phyloP scores from a whole-genome alignment of 1,140 invertebrate species.

The Episyrphus balteatus region DNA sequence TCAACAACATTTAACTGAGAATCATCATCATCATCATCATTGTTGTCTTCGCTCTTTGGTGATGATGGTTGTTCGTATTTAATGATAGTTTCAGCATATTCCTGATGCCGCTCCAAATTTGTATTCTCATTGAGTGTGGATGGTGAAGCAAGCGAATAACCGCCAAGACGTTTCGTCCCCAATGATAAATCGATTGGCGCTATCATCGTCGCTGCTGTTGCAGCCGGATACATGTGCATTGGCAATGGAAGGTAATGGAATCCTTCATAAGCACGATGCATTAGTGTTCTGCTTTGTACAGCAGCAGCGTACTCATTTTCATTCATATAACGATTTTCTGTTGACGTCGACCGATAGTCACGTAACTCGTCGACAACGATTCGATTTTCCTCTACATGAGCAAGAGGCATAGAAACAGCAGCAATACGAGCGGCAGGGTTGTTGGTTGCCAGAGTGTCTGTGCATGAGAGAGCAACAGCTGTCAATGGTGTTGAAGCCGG shows the following conservation, averaged over 20 bases:
- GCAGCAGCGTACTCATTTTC: neutral
- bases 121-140: neutral
- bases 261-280: too few relatives aligned
- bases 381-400: neutral
- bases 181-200: constrained; percentile 30
- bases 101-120: neutral
- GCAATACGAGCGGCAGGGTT: too few relatives aligned
- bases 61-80: too few relatives aligned
- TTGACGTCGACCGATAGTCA: neutral
- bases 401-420: too few relatives aligned
- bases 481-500: neutral
- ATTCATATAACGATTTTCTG: neutral
- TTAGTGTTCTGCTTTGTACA: too few relatives aligned
- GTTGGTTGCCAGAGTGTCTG: too few relatives aligned
- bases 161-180: constrained; percentile 7
- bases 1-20: neutral
- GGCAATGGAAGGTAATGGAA: too few relatives aligned
- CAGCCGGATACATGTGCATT: too few relatives aligned
- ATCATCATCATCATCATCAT: too few relatives aligned
- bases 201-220: neutral
- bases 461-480: too few relatives aligned
- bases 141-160: neutral
- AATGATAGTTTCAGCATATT: neutral
- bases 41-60: too few relatives aligned
- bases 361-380: neutral